Evolutionary conservation across 2,797 vertebrate genomes (phyloP).

Genomic region (Sus cebifrons): DNA sequence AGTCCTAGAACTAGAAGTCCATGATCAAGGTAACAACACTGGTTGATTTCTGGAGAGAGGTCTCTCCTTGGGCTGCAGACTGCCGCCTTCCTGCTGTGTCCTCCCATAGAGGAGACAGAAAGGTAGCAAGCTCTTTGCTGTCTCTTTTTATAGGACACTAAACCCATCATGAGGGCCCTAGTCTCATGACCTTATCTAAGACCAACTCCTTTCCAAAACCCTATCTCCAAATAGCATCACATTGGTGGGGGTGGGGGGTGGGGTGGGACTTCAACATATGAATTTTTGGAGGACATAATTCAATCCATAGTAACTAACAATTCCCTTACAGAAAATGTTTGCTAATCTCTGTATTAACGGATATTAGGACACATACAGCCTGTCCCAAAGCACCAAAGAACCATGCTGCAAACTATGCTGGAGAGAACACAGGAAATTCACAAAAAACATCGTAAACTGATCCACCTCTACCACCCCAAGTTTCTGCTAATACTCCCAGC

Average conservation of each 20-base stretch:
- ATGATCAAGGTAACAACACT: not conserved
- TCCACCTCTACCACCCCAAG: not conserved
- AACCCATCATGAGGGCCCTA: not conserved
- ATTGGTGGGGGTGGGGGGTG: not conserved
- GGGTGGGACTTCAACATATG: not conserved
- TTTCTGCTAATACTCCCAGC: not conserved
- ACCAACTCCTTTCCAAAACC: not conserved
- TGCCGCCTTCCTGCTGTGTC: not conserved
- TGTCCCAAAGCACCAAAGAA: not conserved
- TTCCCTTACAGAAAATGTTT: constrained; percentile 10
- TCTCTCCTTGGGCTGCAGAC: not conserved
- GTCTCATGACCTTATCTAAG: not conserved
- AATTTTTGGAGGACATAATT: not conserved
- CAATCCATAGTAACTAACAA: not conserved
- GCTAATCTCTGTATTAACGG: not conserved
- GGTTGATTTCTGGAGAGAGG: not conserved
- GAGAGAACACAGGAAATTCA: constrained; percentile 34
- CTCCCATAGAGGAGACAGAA: not conserved
- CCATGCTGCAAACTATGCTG: not conserved
- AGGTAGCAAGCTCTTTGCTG: not conserved
- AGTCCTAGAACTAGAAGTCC: constrained; percentile 15
- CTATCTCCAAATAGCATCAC: not conserved
- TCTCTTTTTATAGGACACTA: not conserved
- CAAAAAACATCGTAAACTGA: not conserved
- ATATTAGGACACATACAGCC: not conserved